A percentile compares a stretch with the other conserved stretches of the same genome.
phyloP scores from a whole-genome alignment of 2,113 vertebrate genomes.

The Cryptoleucopteryx plumbea region DNA sequence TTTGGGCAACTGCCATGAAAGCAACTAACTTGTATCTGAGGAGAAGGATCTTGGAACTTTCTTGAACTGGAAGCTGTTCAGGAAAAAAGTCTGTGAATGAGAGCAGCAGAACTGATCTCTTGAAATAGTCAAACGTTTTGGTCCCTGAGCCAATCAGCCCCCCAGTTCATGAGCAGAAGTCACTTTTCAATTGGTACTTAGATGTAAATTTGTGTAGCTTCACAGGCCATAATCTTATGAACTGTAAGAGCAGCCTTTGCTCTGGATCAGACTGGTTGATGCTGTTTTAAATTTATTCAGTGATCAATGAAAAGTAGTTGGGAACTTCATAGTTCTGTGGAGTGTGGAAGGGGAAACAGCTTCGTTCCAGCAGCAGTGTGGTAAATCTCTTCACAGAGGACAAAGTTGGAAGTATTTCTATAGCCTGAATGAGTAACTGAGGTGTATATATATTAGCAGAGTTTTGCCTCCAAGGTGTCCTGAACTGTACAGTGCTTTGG shows the following conservation, averaged over 20 bases:
- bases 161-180: background rate
- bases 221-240: background rate
- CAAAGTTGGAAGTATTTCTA: background rate
- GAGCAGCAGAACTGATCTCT: background rate
- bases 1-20: background rate
- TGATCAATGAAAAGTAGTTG: background rate
- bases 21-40: background rate
- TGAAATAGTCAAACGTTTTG: background rate
- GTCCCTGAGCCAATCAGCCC: background rate
- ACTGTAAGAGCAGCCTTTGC: background rate
- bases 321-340: background rate
- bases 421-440: background rate
- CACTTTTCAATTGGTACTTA: background rate
- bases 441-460: background rate
- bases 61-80: background rate
- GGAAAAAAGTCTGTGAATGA: background rate
- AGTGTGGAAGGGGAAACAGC: background rate
- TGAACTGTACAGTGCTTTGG: background rate
- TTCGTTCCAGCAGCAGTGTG: background rate
- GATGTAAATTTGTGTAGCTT: background rate
- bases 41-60: background rate
- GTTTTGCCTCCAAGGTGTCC: background rate
- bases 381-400: background rate
- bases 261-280: background rate
- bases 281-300: background rate